Conservation (phyloP, 2,113 vertebrate species). For the Aptenodytes patagonicus region DNA sequence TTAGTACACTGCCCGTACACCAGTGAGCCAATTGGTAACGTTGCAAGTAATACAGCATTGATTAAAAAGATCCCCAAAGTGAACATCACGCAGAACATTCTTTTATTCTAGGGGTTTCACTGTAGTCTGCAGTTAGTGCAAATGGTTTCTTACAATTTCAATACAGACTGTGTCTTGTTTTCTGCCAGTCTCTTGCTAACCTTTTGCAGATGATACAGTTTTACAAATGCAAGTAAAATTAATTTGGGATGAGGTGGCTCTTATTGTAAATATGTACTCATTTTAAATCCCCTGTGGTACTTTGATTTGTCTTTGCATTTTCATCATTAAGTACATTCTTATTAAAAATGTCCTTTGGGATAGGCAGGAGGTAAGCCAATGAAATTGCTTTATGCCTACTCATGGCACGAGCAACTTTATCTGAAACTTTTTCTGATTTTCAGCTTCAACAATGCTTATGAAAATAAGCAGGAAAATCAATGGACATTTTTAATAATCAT, state of each 20-base stretch:
- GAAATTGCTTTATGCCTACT: constrained; percentile 68
- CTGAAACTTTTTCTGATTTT: constrained; percentile 72
- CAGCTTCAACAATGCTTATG: constrained; percentile 51
- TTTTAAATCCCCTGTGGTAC: constrained; percentile 87
- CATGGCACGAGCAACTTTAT: constrained; percentile 53
- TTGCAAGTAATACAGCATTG: not conserved
- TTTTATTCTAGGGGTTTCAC: not conserved
- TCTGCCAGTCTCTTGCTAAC: constrained; percentile 57
- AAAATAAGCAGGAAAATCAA: constrained; percentile 56
- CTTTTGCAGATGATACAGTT: constrained; percentile 57
- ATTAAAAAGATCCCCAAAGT: not conserved
- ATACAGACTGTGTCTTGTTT: constrained; percentile 42
- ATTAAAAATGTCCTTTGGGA: constrained; percentile 74
- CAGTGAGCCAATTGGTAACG: not conserved
- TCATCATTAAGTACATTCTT: constrained; percentile 88
- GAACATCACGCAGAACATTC: constrained; percentile 12
- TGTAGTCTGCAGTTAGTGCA: constrained; percentile 52
- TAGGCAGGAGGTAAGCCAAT: constrained; percentile 67
- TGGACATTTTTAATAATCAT: constrained; percentile 73
- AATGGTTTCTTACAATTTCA: constrained; percentile 7
- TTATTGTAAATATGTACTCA: constrained; percentile 93
- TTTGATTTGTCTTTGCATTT: constrained; percentile 88
- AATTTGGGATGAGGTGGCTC: constrained; percentile 76
- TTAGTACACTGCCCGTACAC: constrained; percentile 1
- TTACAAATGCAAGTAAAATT: constrained; percentile 74